These are phyloP conservation scores for Harpalus rufipes DNA, from an alignment of 2,888 invertebrate genomes.

Conservation along the genomic window DNA sequence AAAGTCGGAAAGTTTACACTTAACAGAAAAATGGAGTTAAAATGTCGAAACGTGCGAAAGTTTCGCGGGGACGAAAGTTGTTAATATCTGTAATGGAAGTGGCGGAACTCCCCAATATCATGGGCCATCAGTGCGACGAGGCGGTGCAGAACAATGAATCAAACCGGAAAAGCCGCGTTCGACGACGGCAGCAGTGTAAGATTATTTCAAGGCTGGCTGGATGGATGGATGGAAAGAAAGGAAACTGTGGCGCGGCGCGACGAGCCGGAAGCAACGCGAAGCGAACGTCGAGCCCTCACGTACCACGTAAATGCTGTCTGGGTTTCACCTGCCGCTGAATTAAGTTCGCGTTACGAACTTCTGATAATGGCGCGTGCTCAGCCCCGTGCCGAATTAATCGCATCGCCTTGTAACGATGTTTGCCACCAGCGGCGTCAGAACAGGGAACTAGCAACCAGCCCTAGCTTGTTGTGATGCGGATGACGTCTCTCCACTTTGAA, in stretches of 20 bases:
- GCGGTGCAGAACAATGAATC: slow-evolving; percentile 69
- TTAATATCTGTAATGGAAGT: slow-evolving; percentile 70
- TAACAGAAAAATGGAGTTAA: slow-evolving; percentile 68
- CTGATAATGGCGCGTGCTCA: slow-evolving; percentile 57
- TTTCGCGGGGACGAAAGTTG: slow-evolving; percentile 68
- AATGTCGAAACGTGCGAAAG: slow-evolving; percentile 65
- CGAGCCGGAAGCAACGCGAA: slow-evolving; percentile 76
- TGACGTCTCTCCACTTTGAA: slow-evolving; percentile 73
- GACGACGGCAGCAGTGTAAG: slow-evolving; percentile 66
- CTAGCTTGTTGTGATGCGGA: slow-evolving; percentile 71
- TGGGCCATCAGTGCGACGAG: slow-evolving; percentile 69
- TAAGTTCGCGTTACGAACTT: slow-evolving; percentile 60
- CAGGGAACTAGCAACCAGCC: slow-evolving; percentile 54
- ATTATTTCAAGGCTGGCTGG: slow-evolving; percentile 68
- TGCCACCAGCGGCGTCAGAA: slow-evolving; percentile 41
- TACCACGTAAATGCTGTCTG: slow-evolving; percentile 60
- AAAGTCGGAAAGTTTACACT: slow-evolving; percentile 66
- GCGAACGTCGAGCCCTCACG: slow-evolving; percentile 69
- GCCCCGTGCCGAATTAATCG: slow-evolving; percentile 55
- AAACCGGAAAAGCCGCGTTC: slow-evolving; percentile 69
- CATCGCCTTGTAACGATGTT: slow-evolving; percentile 51
- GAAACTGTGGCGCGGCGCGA: slow-evolving; percentile 70
- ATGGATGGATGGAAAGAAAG: slow-evolving; percentile 58
- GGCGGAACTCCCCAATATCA: slow-evolving; percentile 69
- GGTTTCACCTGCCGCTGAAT: slow-evolving; percentile 56